A percentile compares a stretch with the other conserved stretches of the same genome.
Evolutionary conservation across 2,797 vertebrate genomes (phyloP).

Genomic region (Delichon dasypus): DNA sequence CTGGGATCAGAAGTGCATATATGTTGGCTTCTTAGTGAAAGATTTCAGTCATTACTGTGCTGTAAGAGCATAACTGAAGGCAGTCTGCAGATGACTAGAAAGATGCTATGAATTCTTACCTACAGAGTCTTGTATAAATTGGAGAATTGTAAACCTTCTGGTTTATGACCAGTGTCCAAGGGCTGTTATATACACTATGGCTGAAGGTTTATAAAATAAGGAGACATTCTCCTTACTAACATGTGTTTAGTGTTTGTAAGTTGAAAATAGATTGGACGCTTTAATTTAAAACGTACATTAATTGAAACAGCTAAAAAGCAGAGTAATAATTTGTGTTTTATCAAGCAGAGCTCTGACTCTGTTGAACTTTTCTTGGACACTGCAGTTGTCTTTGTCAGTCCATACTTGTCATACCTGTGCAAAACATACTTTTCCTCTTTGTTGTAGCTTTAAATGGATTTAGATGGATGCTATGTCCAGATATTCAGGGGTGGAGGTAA

Average conservation of each 20-base stretch:
- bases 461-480: not conserved
- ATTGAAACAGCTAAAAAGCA: not conserved
- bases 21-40: not conserved
- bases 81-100: not conserved
- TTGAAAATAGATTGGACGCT: not conserved
- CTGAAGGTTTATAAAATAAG: not conserved
- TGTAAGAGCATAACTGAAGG: not conserved
- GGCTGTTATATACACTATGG: not conserved
- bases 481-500: not conserved
- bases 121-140: not conserved
- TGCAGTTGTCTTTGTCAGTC: not conserved
- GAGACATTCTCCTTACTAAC: not conserved
- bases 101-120: not conserved
- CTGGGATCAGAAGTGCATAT: fast-evolving
- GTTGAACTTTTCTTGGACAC: not conserved
- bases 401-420: fast-evolving
- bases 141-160: not conserved
- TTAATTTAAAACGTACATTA: not conserved
- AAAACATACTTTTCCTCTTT: not conserved
- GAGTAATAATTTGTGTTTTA: not conserved
- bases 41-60: not conserved
- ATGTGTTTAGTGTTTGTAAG: not conserved
- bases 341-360: not conserved
- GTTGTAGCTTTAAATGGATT: not conserved
- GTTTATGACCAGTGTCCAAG: not conserved